These are phyloP conservation scores for Pterobdella sp. DNA, from an alignment of 2,888 invertebrate genomes.

Conservation along the genomic window DNA sequence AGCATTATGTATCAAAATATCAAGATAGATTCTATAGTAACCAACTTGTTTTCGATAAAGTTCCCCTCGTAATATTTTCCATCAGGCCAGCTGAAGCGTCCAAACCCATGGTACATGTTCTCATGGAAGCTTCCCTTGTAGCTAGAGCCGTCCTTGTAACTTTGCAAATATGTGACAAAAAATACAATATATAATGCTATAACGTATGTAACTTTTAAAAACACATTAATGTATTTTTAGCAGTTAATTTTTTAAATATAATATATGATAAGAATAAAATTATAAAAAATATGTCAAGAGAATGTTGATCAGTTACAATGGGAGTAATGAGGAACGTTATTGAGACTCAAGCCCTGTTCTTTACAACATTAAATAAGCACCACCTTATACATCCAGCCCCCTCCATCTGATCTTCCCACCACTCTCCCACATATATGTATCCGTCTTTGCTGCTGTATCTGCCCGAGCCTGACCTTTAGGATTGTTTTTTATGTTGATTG, in stretches of 20 bases:
- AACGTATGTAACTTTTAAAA: no score
- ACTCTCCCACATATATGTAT: constrained; percentile 12
- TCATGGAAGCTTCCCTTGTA: neutral
- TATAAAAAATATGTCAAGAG: neutral
- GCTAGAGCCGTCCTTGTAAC: neutral
- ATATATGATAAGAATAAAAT: no score
- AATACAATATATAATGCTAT: no score
- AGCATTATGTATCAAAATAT: no score
- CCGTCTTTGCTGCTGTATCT: constrained; percentile 12
- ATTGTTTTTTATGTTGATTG: no score
- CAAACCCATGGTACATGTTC: constrained; percentile 11
- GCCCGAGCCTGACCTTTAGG: constrained; percentile 19
- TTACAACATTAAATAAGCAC: no score
- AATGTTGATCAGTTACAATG: neutral
- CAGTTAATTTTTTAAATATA: no score
- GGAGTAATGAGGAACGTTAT: neutral
- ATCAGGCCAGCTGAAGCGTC: constrained; percentile 16
- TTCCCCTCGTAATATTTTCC: constrained; percentile 12
- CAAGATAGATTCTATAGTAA: no score
- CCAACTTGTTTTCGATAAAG: constrained; percentile 19
- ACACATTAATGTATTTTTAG: no score
- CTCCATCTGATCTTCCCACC: constrained; percentile 6
- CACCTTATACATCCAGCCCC: constrained; percentile 9
- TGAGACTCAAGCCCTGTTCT: no score
- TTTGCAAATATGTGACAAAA: no score